A percentile compares a stretch with the other conserved stretches of the same genome.
Evolutionary conservation across 2,888 invertebrate genomes (phyloP).

Genomic region (Argyresthia goedartella): DNA sequence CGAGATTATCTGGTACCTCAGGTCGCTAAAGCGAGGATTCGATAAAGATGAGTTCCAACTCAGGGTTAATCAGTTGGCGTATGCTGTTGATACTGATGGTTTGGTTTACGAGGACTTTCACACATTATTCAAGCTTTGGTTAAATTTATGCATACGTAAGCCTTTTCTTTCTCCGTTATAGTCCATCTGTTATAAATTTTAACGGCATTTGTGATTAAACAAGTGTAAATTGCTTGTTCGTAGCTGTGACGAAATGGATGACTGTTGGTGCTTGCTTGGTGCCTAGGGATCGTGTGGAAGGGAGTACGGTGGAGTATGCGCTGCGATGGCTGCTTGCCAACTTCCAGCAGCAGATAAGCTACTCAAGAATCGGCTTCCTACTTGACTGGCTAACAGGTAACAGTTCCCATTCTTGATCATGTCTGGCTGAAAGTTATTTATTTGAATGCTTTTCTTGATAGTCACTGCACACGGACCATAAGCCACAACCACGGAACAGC

Average conservation of each 20-base stretch:
- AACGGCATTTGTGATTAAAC: too few relatives aligned
- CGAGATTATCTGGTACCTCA: slow-evolving; percentile 53
- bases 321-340: slow-evolving; percentile 53
- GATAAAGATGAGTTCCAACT: slow-evolving; percentile 55
- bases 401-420: too few relatives aligned
- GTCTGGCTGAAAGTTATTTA: too few relatives aligned
- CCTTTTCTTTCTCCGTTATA: slow-evolving; percentile 9
- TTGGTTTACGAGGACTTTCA: slow-evolving; percentile 49
- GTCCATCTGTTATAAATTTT: neutral
- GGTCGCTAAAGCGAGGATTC: slow-evolving; percentile 51
- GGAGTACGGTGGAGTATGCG: slow-evolving; percentile 43
- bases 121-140: slow-evolving; percentile 55
- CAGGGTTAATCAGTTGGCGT: slow-evolving; percentile 46
- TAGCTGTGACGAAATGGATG: slow-evolving; percentile 58
- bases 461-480: too few relatives aligned
- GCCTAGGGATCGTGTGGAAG: slow-evolving; percentile 39
- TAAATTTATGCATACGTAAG: slow-evolving; percentile 62
- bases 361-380: slow-evolving; percentile 41
- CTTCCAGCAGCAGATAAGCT: slow-evolving; percentile 30
- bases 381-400: slow-evolving; percentile 60
- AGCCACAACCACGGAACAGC: too few relatives aligned
- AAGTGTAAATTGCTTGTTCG: too few relatives aligned
- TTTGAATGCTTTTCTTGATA: too few relatives aligned
- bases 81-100: slow-evolving; percentile 38
- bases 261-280: slow-evolving; percentile 49